phyloP scores from a whole-genome alignment of 1,140 invertebrate species.

The Drosophila orosa region DNA sequence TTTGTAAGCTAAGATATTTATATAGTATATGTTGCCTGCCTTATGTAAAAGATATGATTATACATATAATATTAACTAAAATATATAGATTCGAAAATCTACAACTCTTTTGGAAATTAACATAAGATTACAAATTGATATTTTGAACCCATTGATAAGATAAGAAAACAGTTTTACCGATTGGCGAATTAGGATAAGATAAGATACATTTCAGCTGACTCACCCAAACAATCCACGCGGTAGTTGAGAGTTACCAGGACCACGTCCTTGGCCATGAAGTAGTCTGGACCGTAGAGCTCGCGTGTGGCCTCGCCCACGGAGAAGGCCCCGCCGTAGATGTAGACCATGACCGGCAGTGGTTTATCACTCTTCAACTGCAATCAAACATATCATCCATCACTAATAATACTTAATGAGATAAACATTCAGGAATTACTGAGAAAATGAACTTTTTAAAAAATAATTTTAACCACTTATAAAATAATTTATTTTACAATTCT shows the following conservation, averaged over 20 bases:
- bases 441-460: neutral
- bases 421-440: neutral
- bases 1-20: too few relatives aligned
- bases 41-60: too few relatives aligned
- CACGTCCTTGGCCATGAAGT: slow-evolving; percentile 87
- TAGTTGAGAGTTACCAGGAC: slow-evolving; percentile 90
- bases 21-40: too few relatives aligned
- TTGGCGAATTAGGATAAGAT: slow-evolving; percentile 16
- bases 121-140: neutral
- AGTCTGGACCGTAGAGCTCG: slow-evolving; percentile 86
- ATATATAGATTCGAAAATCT: neutral
- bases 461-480: neutral
- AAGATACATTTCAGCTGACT: slow-evolving; percentile 8
- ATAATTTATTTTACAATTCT: neutral
- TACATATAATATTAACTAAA: neutral
- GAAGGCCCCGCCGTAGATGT: slow-evolving; percentile 89
- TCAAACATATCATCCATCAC: slow-evolving; percentile 15
- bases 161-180: neutral
- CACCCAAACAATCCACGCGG: slow-evolving; percentile 87
- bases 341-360: slow-evolving; percentile 88
- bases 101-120: neutral
- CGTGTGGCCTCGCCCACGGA: slow-evolving; percentile 84
- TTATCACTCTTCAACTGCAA: slow-evolving; percentile 44
- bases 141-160: slow-evolving; percentile 9
- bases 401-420: slow-evolving; percentile 11